A percentile compares a stretch with the other conserved stretches of the same genome.
Conservation (phyloP, 2,797 vertebrate species). For the Lagorchestes hirsutus region DNA sequence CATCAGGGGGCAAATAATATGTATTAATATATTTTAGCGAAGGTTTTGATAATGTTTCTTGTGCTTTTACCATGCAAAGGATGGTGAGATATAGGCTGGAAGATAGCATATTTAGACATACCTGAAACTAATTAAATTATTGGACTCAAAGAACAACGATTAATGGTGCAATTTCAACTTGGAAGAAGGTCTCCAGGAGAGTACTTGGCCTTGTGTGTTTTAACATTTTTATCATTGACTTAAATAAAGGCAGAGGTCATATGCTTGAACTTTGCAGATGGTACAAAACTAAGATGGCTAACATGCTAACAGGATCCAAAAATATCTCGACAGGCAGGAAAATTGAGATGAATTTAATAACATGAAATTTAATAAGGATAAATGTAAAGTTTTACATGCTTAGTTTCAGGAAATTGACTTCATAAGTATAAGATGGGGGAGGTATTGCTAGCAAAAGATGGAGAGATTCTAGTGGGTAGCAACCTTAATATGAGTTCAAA, state of each 20-base stretch:
- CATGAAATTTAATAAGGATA: not conserved
- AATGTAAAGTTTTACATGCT: constrained; percentile 6
- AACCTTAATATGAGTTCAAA: not conserved
- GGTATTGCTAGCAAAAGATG: not conserved
- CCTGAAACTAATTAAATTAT: not conserved
- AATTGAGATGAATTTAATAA: constrained; percentile 11
- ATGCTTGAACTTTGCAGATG: not conserved
- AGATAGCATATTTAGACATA: not conserved
- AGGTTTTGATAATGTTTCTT: not conserved
- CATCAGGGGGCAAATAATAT: not conserved
- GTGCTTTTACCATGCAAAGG: not conserved
- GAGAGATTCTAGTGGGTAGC: not conserved
- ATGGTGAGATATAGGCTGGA: not conserved
- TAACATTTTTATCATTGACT: not conserved
- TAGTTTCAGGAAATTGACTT: constrained; percentile 9
- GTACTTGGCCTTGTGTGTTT: not conserved
- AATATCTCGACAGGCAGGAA: not conserved
- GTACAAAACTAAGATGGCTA: not conserved
- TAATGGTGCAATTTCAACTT: not conserved
- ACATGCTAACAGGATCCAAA: not conserved
- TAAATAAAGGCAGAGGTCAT: not conserved
- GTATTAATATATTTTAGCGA: not conserved
- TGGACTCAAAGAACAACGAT: not conserved
- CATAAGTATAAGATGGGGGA: constrained; percentile 2
- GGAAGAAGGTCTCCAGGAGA: not conserved